phyloP scores from a whole-genome alignment of 2,888 invertebrate species.

The Pemphredon lugubris region DNA sequence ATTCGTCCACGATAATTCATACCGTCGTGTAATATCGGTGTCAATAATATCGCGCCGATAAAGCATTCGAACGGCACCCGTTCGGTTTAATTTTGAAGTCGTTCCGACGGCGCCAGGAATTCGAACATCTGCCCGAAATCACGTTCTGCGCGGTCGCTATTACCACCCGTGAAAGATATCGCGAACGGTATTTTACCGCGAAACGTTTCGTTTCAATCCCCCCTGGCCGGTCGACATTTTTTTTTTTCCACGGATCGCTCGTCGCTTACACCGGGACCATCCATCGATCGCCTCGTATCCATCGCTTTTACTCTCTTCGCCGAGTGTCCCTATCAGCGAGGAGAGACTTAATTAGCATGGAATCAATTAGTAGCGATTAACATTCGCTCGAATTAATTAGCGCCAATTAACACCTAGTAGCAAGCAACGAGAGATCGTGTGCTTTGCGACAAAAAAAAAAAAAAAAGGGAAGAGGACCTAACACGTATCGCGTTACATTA shows the following conservation, averaged over 20 bases:
- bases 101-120: too few species aligned
- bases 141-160: too few species aligned
- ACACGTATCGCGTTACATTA: slow-evolving; percentile 24
- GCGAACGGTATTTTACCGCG: too few species aligned
- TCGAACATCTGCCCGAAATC: too few species aligned
- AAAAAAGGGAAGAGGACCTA: slow-evolving; percentile 4
- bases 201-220: too few species aligned
- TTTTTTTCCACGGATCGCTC: slow-evolving; percentile 13
- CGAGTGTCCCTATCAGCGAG: slow-evolving; percentile 19
- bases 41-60: slow-evolving; percentile 15
- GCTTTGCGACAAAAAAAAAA: slow-evolving; percentile 8
- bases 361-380: slow-evolving; percentile 52
- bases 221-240: too few species aligned
- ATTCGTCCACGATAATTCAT: slow-evolving; percentile 21
- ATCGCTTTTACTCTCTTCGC: neutral
- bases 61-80: slow-evolving; percentile 13
- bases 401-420: slow-evolving; percentile 43
- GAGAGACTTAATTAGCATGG: slow-evolving; percentile 48
- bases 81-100: neutral
- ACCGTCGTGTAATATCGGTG: slow-evolving; percentile 8
- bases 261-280: slow-evolving; percentile 10
- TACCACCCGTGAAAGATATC: too few species aligned
- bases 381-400: slow-evolving; percentile 50
- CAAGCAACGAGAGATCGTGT: slow-evolving; percentile 11
- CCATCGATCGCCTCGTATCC: slow-evolving; percentile 18